Evolutionary conservation across 2,113 vertebrate genomes (phyloP), one percentile per base, ranked within the genome.

Genomic region (Cacatua alba): DNA sequence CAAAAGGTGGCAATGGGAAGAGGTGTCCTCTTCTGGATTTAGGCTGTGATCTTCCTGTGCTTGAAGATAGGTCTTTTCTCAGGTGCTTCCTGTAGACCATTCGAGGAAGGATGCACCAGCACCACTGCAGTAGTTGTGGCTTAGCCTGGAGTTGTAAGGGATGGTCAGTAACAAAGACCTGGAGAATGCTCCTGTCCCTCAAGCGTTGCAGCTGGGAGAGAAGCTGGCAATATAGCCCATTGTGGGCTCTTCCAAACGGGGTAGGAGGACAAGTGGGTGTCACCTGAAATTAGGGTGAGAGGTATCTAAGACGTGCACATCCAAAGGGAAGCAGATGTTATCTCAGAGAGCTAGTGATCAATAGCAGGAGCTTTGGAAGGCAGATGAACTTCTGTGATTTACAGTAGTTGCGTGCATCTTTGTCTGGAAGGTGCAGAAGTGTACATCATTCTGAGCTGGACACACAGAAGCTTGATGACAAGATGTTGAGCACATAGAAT

Each of bases 331-430:
- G 39, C 33, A 25, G 41, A 6, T 14, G 33, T 6, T 59, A 11
- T 1, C 24, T 65, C 5, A 1, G 70, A 23, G 24, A 48, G 29
- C 26, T 29, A 13, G 65, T 51, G 23, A 15, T 4, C 4, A 49
- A 4, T 4, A 43, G 31, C 48, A 15, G 48, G 41, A 35, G 8
- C 41, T 41, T 20, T 68, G 57, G 33, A 29, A 39, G 17, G 51
- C 5, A 15, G 17, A 2, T 17, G 3, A 14, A 14, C 6, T 17
- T 13, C 24, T 19, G n/a, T 6, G 35, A 4, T 43, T 20, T 29
- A 15, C 28, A 9, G 2, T 48, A 7, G 35, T 3, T 46, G 41
- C 0, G 0, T 4, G 33, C 5, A 14, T 17, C 17, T 7, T 12
- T 0, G 4, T 37, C 17, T 19, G 69, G 49, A 20, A 44, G 49